Conservation (phyloP, 2,888 invertebrate species). For the Deilephila elpenor region DNA sequence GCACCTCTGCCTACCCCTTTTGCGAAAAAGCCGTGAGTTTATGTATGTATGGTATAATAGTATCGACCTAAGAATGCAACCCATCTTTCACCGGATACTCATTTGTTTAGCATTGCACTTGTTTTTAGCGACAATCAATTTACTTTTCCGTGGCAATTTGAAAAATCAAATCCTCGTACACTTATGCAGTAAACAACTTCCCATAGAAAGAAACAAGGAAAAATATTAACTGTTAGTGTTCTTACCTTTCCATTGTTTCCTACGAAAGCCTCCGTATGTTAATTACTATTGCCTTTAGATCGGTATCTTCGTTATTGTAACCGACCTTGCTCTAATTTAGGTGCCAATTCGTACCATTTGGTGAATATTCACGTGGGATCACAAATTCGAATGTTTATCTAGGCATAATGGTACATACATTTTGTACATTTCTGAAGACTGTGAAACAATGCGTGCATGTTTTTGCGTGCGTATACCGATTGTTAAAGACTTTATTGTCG, state of each 20-base stretch:
- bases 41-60: too few relatives aligned
- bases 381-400: slow-evolving; percentile 20
- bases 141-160: too few relatives aligned
- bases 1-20: too few relatives aligned
- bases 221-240: too few relatives aligned
- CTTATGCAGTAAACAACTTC: too few relatives aligned
- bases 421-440: not conserved
- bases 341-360: not conserved
- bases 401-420: not conserved
- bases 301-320: not conserved
- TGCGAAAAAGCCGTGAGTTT: too few relatives aligned
- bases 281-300: not conserved
- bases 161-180: too few relatives aligned
- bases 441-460: not conserved
- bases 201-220: not conserved
- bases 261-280: not conserved
- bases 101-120: too few relatives aligned
- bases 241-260: too few relatives aligned
- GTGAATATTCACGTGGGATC: not conserved
- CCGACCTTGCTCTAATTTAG: slow-evolving; percentile 11
- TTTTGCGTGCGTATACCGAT: not conserved
- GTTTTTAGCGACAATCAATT: too few relatives aligned
- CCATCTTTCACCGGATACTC: too few relatives aligned
- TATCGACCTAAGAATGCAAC: too few relatives aligned
- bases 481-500: not conserved